Evolutionary conservation across 1,140 invertebrate genomes (phyloP).

Genomic region (Pristionchus pacificus): DNA sequence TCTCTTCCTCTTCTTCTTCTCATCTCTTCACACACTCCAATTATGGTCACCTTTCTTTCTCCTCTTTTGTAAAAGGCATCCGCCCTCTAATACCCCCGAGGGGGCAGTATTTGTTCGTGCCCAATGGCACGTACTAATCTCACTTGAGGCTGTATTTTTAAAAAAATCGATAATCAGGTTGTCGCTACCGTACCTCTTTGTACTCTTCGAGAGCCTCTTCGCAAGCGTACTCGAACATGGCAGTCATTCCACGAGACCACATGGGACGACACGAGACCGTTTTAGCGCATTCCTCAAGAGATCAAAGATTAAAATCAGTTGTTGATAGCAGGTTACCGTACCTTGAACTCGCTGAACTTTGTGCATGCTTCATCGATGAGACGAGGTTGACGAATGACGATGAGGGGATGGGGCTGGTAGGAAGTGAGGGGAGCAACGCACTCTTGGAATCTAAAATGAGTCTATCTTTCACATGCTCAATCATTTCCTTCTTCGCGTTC

Average conservation of each 20-base stretch:
- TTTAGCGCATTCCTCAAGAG: conserved; percentile 12
- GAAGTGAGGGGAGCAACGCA: conserved; percentile 50
- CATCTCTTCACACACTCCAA: too few relatives aligned
- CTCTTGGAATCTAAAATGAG: conserved; percentile 29
- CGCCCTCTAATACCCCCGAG: too few relatives aligned
- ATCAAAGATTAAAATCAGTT: conserved; percentile 31
- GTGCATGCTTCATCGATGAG: conserved; percentile 50
- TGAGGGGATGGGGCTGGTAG: conserved; percentile 53
- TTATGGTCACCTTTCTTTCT: too few relatives aligned
- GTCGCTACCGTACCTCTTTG: conserved; percentile 32
- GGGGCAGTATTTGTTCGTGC: too few relatives aligned
- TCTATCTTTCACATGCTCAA: too few relatives aligned
- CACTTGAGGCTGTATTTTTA: too few relatives aligned
- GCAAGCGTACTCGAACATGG: conserved; percentile 54
- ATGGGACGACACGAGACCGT: conserved; percentile 35
- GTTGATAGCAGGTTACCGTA: conserved; percentile 30
- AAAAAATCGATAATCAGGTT: too few relatives aligned
- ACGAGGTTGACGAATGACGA: conserved; percentile 50
- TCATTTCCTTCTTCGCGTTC: too few relatives aligned
- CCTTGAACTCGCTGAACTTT: conserved; percentile 47
- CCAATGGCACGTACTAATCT: too few relatives aligned
- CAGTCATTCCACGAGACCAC: conserved; percentile 53
- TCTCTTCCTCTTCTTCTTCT: too few relatives aligned
- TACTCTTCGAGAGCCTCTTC: conserved; percentile 43
- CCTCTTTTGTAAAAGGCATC: too few relatives aligned